Evolutionary conservation across 2,888 invertebrate species (phyloP).

Genomic region (Drosophila fulvimacula): DNA sequence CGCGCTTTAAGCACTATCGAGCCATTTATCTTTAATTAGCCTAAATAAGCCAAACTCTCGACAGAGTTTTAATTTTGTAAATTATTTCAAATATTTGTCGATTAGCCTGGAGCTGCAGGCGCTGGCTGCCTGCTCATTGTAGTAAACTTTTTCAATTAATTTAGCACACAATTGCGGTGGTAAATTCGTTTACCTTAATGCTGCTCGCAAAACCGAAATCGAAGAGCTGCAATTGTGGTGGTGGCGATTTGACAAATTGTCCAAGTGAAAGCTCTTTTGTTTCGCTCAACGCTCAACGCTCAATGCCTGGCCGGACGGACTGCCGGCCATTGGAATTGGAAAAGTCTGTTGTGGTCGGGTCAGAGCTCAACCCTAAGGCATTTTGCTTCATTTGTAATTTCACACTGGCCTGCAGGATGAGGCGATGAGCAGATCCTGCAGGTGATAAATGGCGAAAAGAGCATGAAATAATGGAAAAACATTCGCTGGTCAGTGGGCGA

Average conservation of each 20-base stretch:
- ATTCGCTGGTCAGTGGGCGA: slow-evolving; percentile 57
- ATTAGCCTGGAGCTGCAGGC: slow-evolving; percentile 47
- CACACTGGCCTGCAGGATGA: slow-evolving; percentile 24
- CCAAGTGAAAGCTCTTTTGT: slow-evolving; percentile 66
- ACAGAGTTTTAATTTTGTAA: slow-evolving; percentile 51
- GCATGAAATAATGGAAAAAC: slow-evolving; percentile 75
- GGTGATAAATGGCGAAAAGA: slow-evolving; percentile 76
- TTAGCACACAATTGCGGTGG: slow-evolving; percentile 60
- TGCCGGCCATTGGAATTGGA: background rate
- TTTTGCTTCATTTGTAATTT: slow-evolving; percentile 62
- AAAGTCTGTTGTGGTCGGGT: background rate
- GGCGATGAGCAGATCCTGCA: slow-evolving; percentile 45
- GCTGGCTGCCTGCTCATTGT: slow-evolving; percentile 33
- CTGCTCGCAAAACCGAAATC: slow-evolving; percentile 26
- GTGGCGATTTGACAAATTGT: slow-evolving; percentile 79
- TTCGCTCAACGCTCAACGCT: slow-evolving; percentile 41
- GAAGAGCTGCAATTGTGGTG: slow-evolving; percentile 68
- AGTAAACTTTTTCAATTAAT: slow-evolving; percentile 77
- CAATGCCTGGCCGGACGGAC: background rate
- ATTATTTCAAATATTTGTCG: slow-evolving; percentile 75
- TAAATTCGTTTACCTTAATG: slow-evolving; percentile 63
- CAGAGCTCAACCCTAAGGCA: slow-evolving; percentile 10
- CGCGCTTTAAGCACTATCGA: slow-evolving; percentile 7
- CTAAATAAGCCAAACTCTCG: slow-evolving; percentile 41
- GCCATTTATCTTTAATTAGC: slow-evolving; percentile 43